phyloP scores from a whole-genome alignment of 2,113 vertebrate genomes.

The Rousettus leschenaultii region DNA sequence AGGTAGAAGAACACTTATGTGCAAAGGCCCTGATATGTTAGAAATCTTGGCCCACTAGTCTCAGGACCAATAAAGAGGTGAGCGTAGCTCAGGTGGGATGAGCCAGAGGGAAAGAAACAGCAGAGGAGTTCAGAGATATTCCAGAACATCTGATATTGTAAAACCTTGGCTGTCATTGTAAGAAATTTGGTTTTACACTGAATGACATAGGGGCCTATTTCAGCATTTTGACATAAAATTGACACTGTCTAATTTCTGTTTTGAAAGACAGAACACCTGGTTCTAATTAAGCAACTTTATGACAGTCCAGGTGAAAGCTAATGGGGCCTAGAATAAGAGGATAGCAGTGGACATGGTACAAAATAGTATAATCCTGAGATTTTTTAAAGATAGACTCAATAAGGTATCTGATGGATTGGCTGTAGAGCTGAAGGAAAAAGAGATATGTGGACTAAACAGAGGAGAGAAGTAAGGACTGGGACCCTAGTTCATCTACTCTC shows the following conservation, averaged over 20 bases:
- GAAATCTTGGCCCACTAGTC: fast-evolving
- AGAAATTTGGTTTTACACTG: neutral
- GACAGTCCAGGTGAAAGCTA: neutral
- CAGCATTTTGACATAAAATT: neutral
- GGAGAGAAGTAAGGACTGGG: neutral
- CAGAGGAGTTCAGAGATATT: neutral
- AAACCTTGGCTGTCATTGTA: too few species aligned
- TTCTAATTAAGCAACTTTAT: neutral
- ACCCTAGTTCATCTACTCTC: neutral
- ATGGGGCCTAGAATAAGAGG: neutral
- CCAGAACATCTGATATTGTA: neutral
- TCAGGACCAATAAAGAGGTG: neutral
- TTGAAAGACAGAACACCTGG: neutral
- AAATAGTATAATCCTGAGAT: too few species aligned
- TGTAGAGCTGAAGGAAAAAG: neutral
- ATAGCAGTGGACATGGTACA: neutral
- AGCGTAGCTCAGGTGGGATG: fast-evolving
- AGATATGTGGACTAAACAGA: neutral
- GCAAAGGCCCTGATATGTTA: neutral
- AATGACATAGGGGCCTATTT: neutral
- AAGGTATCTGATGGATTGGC: neutral
- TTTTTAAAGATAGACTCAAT: neutral
- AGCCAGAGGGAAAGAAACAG: neutral
- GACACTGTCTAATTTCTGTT: neutral
- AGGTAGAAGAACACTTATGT: neutral